These are phyloP conservation scores for Metalampra italica DNA, from an alignment of 2,888 invertebrate species.

Conservation along the genomic window DNA sequence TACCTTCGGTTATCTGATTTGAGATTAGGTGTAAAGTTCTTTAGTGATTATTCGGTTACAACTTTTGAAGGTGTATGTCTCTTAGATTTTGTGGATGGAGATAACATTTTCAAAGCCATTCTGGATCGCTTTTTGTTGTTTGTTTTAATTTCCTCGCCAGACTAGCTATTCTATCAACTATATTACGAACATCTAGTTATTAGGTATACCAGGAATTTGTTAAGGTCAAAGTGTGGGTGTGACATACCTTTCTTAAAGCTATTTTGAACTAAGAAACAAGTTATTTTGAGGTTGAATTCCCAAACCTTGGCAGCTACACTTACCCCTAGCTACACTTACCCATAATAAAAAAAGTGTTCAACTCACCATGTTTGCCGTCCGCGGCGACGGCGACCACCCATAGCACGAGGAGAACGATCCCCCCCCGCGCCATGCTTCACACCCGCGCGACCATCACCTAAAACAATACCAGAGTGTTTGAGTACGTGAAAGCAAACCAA, in stretches of 20 bases:
- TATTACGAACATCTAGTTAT: no score
- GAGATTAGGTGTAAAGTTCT: conserved; percentile 59
- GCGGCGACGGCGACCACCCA: conserved; percentile 69
- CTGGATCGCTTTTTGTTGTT: no score
- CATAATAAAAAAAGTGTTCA: conserved; percentile 11
- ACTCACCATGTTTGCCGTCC: conserved; percentile 67
- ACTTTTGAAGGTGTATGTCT: conserved; percentile 29
- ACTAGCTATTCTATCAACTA: no score
- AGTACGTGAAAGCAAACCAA: conserved; percentile 53
- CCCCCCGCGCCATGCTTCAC: conserved; percentile 68
- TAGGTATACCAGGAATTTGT: no score
- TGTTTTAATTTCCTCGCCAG: no score
- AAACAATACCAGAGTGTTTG: conserved; percentile 66
- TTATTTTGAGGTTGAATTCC: no score
- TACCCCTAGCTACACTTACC: no score
- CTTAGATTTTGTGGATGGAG: neutral
- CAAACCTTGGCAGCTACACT: no score
- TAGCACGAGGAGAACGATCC: conserved; percentile 56
- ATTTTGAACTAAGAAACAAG: no score
- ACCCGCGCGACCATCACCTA: conserved; percentile 70
- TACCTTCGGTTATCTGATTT: conserved; percentile 53
- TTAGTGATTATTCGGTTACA: conserved; percentile 27
- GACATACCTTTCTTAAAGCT: no score
- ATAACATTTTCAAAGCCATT: no score
- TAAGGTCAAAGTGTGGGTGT: no score